phyloP scores from a whole-genome alignment of 2,888 invertebrate species.

The Leucoptera coffeella region DNA sequence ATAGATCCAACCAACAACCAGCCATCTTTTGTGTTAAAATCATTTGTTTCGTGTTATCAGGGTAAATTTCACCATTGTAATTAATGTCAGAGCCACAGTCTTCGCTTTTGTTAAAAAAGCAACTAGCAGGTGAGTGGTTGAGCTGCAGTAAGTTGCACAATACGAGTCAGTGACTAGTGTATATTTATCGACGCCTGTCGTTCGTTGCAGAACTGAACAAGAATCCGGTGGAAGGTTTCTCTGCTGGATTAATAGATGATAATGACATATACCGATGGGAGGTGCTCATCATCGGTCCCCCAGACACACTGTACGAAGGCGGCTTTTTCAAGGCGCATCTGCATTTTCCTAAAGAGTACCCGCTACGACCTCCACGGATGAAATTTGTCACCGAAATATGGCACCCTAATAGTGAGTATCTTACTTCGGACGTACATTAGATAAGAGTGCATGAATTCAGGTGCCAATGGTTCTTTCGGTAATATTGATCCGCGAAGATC shows the following conservation, averaged over 20 bases:
- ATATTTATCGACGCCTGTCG: slow-evolving; percentile 6
- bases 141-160: neutral
- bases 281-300: slow-evolving; percentile 98
- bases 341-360: slow-evolving; percentile 98
- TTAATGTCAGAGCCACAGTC: slow-evolving; percentile 96
- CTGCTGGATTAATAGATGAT: slow-evolving; percentile 98
- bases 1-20: slow-evolving; percentile 54
- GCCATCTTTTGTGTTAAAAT: slow-evolving; percentile 70
- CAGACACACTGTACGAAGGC: slow-evolving; percentile 98
- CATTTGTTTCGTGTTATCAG: slow-evolving; percentile 67
- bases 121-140: slow-evolving; percentile 78
- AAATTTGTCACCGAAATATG: slow-evolving; percentile 98
- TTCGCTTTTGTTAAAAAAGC: slow-evolving; percentile 90
- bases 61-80: slow-evolving; percentile 74
- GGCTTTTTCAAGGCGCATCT: slow-evolving; percentile 99
- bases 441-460: no score
- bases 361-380: slow-evolving; percentile 97
- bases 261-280: slow-evolving; percentile 99
- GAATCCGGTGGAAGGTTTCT: slow-evolving; percentile 99
- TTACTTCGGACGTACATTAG: no score
- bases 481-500: no score
- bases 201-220: slow-evolving; percentile 88
- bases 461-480: no score
- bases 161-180: slow-evolving; percentile 15
- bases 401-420: slow-evolving; percentile 98